A percentile compares a stretch with the other conserved stretches of the same genome.
phyloP scores from a whole-genome alignment of 2,113 vertebrate genomes.

The Mustela lutreola region DNA sequence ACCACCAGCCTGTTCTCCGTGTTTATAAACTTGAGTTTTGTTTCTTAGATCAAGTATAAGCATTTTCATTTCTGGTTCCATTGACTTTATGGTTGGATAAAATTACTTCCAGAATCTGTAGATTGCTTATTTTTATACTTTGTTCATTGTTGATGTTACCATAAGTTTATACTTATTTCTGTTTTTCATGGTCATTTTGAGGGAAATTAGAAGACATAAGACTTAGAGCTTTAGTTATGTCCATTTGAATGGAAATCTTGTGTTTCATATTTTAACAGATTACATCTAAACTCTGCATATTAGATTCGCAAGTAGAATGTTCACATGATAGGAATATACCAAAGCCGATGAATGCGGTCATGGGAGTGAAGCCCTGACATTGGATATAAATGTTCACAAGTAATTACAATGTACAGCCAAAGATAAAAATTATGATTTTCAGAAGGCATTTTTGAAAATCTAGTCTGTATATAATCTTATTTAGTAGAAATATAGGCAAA shows the following conservation, averaged over 20 bases:
- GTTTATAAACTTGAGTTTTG: background rate
- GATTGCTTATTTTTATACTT: background rate
- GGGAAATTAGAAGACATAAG: background rate
- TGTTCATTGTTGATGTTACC: background rate
- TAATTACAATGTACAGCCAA: background rate
- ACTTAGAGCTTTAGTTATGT: background rate
- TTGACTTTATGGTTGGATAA: background rate
- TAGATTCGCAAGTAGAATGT: background rate
- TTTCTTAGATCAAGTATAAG: background rate
- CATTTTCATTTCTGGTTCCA: background rate
- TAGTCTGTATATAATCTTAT: background rate
- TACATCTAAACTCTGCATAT: background rate
- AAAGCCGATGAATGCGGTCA: background rate
- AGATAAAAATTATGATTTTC: background rate
- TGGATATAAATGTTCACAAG: background rate
- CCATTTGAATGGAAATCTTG: background rate
- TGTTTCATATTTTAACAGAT: background rate
- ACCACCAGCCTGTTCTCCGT: background rate
- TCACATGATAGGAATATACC: background rate
- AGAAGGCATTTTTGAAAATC: background rate
- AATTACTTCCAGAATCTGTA: background rate
- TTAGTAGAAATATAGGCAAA: background rate
- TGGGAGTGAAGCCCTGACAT: too few species aligned
- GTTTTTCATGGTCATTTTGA: background rate
- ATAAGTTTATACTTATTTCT: background rate